Percentiles rank a stretch among this genome's conserved stretches.
These are phyloP conservation scores for Balearica regulorum DNA, from an alignment of 2,797 vertebrate species.

Conservation along the genomic window DNA sequence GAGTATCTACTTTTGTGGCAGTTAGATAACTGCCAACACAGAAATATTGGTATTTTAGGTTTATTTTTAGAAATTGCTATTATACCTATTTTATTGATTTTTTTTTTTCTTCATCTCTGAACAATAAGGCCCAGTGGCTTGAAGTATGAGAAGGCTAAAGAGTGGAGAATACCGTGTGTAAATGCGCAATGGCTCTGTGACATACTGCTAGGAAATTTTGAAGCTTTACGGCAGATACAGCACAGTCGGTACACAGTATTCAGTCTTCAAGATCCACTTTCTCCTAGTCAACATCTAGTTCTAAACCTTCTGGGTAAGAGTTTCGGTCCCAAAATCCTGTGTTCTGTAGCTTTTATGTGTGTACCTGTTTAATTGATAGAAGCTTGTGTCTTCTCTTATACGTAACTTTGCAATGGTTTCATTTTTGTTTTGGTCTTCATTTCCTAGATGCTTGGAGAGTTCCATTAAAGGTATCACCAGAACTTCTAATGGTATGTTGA, in stretches of 20 bases:
- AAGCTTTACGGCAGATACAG: slow-evolving; percentile 90
- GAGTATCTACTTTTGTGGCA: neutral
- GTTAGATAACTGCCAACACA: neutral
- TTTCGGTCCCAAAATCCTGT: neutral
- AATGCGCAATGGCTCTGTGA: slow-evolving; percentile 97
- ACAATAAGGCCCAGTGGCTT: slow-evolving; percentile 83
- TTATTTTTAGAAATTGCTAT: neutral
- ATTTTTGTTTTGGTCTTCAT: neutral
- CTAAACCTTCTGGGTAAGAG: slow-evolving; percentile 85
- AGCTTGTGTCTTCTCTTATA: accelerated
- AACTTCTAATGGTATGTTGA: slow-evolving; percentile 85
- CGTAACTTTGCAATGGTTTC: neutral
- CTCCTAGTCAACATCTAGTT: slow-evolving; percentile 87
- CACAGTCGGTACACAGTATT: slow-evolving; percentile 87
- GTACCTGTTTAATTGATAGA: neutral
- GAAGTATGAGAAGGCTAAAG: slow-evolving; percentile 96
- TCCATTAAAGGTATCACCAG: slow-evolving; percentile 88
- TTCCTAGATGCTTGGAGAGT: slow-evolving; percentile 85
- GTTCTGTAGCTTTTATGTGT: neutral
- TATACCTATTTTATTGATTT: neutral
- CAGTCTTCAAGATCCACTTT: slow-evolving; percentile 85
- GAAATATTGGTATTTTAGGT: neutral
- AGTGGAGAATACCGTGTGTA: slow-evolving; percentile 96
- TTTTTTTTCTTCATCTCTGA: neutral
- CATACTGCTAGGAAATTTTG: slow-evolving; percentile 91